Evolutionary conservation across 2,888 invertebrate genomes (phyloP).

Genomic region (Uloborus plumipes): DNA sequence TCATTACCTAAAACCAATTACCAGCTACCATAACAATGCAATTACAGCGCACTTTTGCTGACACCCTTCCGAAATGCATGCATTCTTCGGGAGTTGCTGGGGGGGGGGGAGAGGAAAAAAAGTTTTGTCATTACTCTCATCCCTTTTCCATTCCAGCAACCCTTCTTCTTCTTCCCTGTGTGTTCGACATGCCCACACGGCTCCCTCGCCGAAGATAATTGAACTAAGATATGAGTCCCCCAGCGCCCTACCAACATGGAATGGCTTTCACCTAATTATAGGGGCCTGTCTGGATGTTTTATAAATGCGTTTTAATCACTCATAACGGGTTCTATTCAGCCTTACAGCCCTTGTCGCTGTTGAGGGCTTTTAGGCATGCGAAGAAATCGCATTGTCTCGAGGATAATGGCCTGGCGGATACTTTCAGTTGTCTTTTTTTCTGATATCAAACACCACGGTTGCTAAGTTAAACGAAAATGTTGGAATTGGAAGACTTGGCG

Average conservation of each 20-base stretch:
- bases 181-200: constrained; percentile 51
- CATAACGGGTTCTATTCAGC: constrained; percentile 34
- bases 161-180: constrained; percentile 7
- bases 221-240: constrained; percentile 60
- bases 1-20: constrained; percentile 61
- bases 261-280: constrained; percentile 63
- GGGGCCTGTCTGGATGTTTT: constrained; percentile 32
- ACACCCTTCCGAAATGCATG: constrained; percentile 17
- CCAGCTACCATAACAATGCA: constrained; percentile 57
- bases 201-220: constrained; percentile 44
- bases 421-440: background rate
- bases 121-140: constrained; percentile 47
- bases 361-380: background rate
- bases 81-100: constrained; percentile 43
- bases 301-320: constrained; percentile 59
- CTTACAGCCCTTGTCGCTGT: background rate
- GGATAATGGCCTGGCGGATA: background rate
- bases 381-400: constrained; percentile 5
- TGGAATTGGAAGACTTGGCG: too few relatives aligned
- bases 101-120: background rate
- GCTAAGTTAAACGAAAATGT: too few relatives aligned
- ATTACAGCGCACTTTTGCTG: constrained; percentile 49
- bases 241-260: constrained; percentile 42
- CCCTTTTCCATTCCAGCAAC: constrained; percentile 8
- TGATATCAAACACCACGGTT: background rate